A percentile compares a stretch with the other conserved stretches of the same genome.
Conservation (phyloP, 2,113 vertebrate genomes). For the Melanostigma gelatinosum region DNA sequence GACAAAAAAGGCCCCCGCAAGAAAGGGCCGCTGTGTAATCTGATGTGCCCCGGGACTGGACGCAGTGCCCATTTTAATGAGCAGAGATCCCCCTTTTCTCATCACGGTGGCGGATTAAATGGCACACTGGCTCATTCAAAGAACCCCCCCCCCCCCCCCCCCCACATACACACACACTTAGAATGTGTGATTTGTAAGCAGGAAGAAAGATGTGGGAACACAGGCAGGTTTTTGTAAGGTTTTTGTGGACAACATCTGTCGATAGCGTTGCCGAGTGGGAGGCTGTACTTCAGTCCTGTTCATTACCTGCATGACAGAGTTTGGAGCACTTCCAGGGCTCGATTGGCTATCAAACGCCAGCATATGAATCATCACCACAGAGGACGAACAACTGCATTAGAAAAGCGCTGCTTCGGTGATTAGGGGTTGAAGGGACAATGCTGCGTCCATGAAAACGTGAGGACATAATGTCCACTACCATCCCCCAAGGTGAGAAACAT, state of each 20-base stretch:
- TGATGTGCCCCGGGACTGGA: constrained; percentile 74
- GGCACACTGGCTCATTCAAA: constrained; percentile 54
- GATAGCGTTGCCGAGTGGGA: constrained; percentile 2
- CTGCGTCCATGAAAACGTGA: too few species aligned
- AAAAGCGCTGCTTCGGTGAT: not conserved
- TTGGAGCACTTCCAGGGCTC: constrained; percentile 18
- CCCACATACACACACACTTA: constrained; percentile 9
- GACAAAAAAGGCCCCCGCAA: constrained; percentile 70
- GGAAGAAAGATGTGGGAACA: not conserved
- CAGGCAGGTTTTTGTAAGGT: constrained; percentile 8
- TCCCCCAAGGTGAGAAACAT: not conserved
- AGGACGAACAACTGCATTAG: not conserved
- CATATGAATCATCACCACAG: constrained; percentile 3
- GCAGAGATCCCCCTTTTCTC: constrained; percentile 63
- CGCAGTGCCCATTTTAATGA: constrained; percentile 73
- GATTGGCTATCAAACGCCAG: not conserved
- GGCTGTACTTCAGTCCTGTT: constrained; percentile 14
- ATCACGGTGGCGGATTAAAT: constrained; percentile 59
- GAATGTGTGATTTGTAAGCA: constrained; percentile 27
- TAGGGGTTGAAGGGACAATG: not conserved
- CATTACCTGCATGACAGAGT: constrained; percentile 6
- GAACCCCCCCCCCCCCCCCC: constrained; percentile 22
- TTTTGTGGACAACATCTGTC: constrained; percentile 9
- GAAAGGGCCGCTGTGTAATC: constrained; percentile 72
- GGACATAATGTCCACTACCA: not conserved